A percentile compares a stretch with the other conserved stretches of the same genome.
phyloP scores from a whole-genome alignment of 2,888 invertebrate genomes.

The Stenoptilia bipunctidactyla region DNA sequence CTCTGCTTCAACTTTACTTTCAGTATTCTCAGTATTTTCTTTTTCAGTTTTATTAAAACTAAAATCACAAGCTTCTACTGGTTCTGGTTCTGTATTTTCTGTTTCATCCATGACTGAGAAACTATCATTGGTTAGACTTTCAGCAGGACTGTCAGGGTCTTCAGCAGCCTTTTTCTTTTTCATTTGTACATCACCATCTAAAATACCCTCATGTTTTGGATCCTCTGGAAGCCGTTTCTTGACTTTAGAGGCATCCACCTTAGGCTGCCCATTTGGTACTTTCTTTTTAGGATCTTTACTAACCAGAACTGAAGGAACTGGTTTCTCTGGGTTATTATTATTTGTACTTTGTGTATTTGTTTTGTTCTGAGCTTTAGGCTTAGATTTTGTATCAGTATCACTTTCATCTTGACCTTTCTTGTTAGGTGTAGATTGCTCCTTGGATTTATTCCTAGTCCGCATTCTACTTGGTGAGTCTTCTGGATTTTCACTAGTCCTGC shows the following conservation, averaged over 20 bases:
- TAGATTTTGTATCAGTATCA: conserved; percentile 56
- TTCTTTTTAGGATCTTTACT: conserved; percentile 58
- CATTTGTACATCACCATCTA: conserved; percentile 73
- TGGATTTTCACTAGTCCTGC: conserved; percentile 78
- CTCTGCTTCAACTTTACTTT: conserved; percentile 43
- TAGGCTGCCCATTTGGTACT: conserved; percentile 55
- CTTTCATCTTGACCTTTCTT: conserved; percentile 62
- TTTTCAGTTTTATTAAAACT: conserved; percentile 60
- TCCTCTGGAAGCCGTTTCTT: conserved; percentile 71
- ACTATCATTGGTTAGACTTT: conserved; percentile 87
- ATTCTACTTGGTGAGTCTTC: conserved; percentile 90
- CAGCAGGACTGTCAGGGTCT: conserved; percentile 82
- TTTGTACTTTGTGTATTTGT: conserved; percentile 49
- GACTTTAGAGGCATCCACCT: conserved; percentile 66
- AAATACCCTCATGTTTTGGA: conserved; percentile 69
- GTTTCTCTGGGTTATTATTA: conserved; percentile 51
- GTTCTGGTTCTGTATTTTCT: conserved; percentile 65
- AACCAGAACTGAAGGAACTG: conserved; percentile 46
- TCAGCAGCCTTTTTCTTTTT: conserved; percentile 65
- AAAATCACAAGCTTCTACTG: conserved; percentile 54
- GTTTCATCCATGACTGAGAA: conserved; percentile 83
- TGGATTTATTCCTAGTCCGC: conserved; percentile 88
- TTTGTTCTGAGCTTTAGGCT: conserved; percentile 37
- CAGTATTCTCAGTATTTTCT: conserved; percentile 45
- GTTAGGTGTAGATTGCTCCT: conserved; percentile 76